phyloP scores from a whole-genome alignment of 1,140 invertebrate species.

The Varroa destructor region DNA sequence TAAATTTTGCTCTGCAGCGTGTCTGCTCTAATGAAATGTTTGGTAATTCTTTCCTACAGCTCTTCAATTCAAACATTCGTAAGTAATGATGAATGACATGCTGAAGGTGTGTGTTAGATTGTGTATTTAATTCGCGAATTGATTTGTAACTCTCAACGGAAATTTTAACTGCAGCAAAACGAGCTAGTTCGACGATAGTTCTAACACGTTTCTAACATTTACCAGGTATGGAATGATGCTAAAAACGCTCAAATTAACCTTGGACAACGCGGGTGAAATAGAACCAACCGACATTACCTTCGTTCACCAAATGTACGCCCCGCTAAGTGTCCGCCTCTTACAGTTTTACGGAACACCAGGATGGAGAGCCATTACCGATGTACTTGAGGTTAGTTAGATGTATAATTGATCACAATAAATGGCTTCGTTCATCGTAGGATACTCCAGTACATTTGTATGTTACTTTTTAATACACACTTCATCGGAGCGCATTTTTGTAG shows the following conservation, averaged over 20 bases:
- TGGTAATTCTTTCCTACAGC: no score
- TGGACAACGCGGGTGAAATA: conserved; percentile 32
- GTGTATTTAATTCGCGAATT: no score
- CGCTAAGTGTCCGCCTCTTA: conserved; percentile 70
- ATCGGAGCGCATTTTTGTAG: neutral
- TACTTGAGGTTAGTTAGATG: conserved; percentile 43
- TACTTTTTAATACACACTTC: no score
- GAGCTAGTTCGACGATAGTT: neutral
- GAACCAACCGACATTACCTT: conserved; percentile 78
- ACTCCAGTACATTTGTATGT: no score
- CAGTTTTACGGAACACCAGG: conserved; percentile 68
- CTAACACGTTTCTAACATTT: neutral
- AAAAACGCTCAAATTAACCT: conserved; percentile 32
- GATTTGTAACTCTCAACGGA: no score
- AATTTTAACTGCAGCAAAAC: neutral
- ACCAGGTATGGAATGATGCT: conserved; percentile 44
- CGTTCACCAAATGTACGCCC: conserved; percentile 80
- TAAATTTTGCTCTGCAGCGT: no score
- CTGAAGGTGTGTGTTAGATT: no score
- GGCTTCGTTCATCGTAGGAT: no score
- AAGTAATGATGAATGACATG: no score
- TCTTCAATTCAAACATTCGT: no score
- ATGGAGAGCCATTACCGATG: conserved; percentile 59
- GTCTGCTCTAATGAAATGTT: no score
- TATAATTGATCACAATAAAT: no score